Conservation (phyloP, 2,888 invertebrate genomes). For the Hydropsyche betteni region DNA sequence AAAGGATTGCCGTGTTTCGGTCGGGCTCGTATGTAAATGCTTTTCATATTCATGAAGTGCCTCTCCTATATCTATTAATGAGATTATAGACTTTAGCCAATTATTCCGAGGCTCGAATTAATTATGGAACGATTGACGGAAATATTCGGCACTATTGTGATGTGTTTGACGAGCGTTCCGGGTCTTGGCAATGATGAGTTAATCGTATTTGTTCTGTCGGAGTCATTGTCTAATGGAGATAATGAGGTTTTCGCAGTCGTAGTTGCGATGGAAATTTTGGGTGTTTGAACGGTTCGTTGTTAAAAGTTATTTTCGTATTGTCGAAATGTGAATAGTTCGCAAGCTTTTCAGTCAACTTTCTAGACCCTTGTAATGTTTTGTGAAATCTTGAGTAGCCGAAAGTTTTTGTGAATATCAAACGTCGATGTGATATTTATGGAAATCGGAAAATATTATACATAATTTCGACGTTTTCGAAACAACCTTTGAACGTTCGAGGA, state of each 20-base stretch:
- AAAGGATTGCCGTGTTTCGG: conserved; percentile 18
- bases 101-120: not conserved
- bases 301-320: too few species aligned
- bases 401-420: not conserved
- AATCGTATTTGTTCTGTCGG: not conserved
- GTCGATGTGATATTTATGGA: too few species aligned
- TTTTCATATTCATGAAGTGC: conserved; percentile 14
- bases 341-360: not conserved
- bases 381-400: conserved; percentile 15
- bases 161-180: conserved; percentile 3
- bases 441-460: too few species aligned
- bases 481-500: too few species aligned
- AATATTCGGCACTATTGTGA: not conserved
- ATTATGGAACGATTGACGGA: not conserved
- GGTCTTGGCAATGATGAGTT: not conserved
- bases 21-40: not conserved
- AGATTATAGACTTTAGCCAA: conserved; percentile 15
- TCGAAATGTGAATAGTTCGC: not conserved
- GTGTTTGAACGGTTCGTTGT: too few species aligned
- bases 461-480: too few species aligned
- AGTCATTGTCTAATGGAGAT: not conserved
- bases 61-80: conserved; percentile 2
- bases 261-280: too few species aligned
- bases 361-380: conserved; percentile 26
- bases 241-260: not conserved